Evolutionary conservation across 2,888 invertebrate genomes (phyloP), one percentile per base, ranked within the genome.

Genomic region (Hetaerina titia): DNA sequence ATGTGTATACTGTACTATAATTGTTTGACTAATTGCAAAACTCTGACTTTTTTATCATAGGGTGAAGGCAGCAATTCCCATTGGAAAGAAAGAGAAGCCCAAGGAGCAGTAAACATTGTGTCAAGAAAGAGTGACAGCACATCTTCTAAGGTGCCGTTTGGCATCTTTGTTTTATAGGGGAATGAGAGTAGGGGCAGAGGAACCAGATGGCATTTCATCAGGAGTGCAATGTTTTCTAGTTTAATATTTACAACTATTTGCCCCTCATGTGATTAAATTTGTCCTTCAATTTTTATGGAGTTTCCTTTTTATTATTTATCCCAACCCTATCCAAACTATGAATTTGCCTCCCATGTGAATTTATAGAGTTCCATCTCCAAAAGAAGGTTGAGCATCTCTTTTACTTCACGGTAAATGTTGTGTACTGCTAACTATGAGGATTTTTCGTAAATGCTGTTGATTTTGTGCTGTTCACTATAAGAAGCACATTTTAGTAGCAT

Each of bases 31-130:
- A 81, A 89, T 95, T 90, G 63, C 92, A 45, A 95, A 45, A 64
- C 88, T 64, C 95, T 95, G 95, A 96, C 96, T 95, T 96, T 96
- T 96, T 95, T 95, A 96, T 97, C 97, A 64, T 97, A 99, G 99
- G 97, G 98, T 99, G 96, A 98, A 98, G 97, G 98, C 98, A 96
- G 98, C 98, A 96, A 98, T 99, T 97, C 99, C 99, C 95, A 98
- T 99, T 97, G 98, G 98, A 97, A 98, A 98, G 97, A 98, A 98
- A 97, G 98, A 99, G 96, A 98, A 98, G 96, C 98, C 98, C 96
- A 98, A 98, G 97, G 98, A 98, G 97, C 98, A 98, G 97, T 98
- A 98, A 97, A 97, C 74, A 69, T 56, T 69, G 56, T 69, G 69
- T 57, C 56, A 69, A 92, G 69, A 64, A 92, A 92, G 69, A 74